Evolutionary conservation across 2,797 vertebrate genomes (phyloP).

Genomic region (Catostomus latipinnis): DNA sequence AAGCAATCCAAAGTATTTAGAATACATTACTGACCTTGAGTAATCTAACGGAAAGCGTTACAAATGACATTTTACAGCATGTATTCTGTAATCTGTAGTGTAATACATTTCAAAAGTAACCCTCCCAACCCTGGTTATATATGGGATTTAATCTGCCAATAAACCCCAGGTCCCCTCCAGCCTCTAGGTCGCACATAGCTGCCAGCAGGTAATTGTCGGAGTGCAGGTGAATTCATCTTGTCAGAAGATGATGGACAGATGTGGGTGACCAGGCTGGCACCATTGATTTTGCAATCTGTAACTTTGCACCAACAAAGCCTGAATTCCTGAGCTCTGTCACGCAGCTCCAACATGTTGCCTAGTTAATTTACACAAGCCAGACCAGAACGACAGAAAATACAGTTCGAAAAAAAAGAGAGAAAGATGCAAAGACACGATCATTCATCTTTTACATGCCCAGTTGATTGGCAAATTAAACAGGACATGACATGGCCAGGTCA

Average conservation of each 20-base stretch:
- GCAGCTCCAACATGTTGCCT: neutral
- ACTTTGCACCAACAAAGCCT: neutral
- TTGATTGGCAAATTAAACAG: conserved; percentile 29
- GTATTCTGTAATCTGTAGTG: too few relatives aligned
- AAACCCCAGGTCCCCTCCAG: conserved; percentile 1
- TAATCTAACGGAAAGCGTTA: too few relatives aligned
- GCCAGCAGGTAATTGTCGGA: conserved; percentile 37
- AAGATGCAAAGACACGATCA: conserved; percentile 6
- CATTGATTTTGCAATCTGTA: conserved; percentile 49
- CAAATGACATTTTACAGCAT: too few relatives aligned
- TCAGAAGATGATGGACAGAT: conserved; percentile 49
- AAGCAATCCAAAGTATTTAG: too few relatives aligned
- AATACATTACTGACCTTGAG: too few relatives aligned
- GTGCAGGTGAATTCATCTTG: conserved; percentile 51
- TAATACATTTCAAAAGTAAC: neutral
- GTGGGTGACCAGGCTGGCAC: conserved; percentile 22
- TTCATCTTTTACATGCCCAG: conserved; percentile 12
- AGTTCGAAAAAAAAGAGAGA: neutral
- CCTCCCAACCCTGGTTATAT: conserved; percentile 13
- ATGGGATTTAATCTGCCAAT: conserved; percentile 42
- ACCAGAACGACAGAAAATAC: neutral
- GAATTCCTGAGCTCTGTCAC: neutral
- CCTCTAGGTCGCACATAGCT: neutral
- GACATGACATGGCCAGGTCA: conserved; percentile 34
- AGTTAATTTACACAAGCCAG: conserved; percentile 36